Conservation (phyloP, 2,113 vertebrate genomes). For the Vulpes lagopus region DNA sequence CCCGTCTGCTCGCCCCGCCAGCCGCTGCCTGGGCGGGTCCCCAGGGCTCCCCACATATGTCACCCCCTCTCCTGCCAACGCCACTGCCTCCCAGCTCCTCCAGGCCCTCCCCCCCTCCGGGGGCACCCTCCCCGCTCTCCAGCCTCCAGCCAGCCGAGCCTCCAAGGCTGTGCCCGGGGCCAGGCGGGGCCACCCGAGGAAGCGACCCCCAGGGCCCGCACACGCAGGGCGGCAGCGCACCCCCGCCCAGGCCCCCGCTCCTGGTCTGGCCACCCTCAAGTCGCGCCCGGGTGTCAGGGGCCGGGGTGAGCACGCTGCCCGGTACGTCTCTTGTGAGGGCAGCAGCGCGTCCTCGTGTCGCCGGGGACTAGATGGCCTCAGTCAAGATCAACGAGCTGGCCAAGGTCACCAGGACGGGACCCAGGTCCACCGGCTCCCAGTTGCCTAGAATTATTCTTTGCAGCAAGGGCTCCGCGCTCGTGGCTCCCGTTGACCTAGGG, state of each 20-base stretch:
- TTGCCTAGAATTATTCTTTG: background rate
- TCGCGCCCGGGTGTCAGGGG: background rate
- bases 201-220: no score
- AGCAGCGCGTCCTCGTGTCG: background rate
- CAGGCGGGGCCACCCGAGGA: no score
- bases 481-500: background rate
- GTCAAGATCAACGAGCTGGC: background rate
- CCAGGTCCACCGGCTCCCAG: background rate
- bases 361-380: background rate
- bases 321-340: background rate
- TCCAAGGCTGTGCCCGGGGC: background rate
- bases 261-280: background rate
- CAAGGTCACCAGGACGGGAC: background rate
- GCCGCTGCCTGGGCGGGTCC: slow-evolving; percentile 84
- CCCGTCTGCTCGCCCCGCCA: slow-evolving; percentile 81
- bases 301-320: background rate
- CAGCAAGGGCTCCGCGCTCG: no score
- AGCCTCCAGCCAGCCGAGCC: background rate
- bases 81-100: slow-evolving; percentile 78
- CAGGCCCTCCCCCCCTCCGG: slow-evolving; percentile 43
- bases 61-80: slow-evolving; percentile 86
- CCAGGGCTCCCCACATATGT: slow-evolving; percentile 86
- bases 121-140: background rate
- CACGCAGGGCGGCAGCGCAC: no score
- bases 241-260: no score